Evolutionary conservation across 2,113 vertebrate species (phyloP).

Genomic region (Syrmaticus mikado): DNA sequence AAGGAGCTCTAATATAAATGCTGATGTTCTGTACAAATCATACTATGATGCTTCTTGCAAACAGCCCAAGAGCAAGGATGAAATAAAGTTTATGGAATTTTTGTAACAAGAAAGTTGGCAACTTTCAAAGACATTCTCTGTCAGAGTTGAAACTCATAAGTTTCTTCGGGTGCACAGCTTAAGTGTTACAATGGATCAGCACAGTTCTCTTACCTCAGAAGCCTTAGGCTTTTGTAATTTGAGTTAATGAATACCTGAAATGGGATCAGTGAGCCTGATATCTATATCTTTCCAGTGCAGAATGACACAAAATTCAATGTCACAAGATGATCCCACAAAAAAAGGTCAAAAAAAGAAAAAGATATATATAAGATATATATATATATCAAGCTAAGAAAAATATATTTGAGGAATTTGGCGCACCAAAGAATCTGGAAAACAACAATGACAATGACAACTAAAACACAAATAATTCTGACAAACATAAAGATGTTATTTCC

Average conservation of each 20-base stretch:
- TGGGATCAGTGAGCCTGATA: not conserved
- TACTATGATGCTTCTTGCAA: not conserved
- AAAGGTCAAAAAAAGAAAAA: not conserved
- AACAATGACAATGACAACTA: too few relatives aligned
- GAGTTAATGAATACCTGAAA: not conserved
- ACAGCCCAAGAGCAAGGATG: not conserved
- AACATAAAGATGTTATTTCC: not conserved
- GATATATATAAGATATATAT: rapidly evolving
- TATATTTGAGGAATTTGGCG: not conserved
- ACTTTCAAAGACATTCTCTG: not conserved
- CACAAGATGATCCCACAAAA: not conserved
- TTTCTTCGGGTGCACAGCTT: not conserved
- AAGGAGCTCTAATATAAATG: not conserved
- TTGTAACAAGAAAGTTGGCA: not conserved
- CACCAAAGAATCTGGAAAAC: not conserved
- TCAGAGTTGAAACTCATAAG: not conserved
- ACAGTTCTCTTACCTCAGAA: not conserved
- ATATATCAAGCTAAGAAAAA: not conserved
- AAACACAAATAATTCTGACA: not conserved
- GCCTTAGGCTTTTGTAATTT: not conserved
- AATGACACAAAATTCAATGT: not conserved
- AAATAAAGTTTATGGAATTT: not conserved
- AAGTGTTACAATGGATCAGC: not conserved
- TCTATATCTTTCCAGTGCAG: not conserved
- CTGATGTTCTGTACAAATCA: not conserved